Conservation (phyloP, 2,113 vertebrate genomes). For the Vulpes ferrilata region DNA sequence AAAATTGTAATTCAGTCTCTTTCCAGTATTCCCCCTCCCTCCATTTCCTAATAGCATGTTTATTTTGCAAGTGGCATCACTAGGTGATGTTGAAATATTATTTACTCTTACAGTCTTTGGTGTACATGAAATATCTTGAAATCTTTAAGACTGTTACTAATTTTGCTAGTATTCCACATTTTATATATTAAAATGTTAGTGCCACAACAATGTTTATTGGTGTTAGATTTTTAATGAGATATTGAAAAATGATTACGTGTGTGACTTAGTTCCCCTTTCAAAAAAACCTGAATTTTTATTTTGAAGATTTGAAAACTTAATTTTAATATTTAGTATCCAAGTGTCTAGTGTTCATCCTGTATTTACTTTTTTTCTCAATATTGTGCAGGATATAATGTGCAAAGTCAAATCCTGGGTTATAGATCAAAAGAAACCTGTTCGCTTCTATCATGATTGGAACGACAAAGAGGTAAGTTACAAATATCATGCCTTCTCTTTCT, state of each 20-base stretch:
- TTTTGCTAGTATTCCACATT: constrained; percentile 69
- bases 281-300: constrained; percentile 64
- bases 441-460: constrained; percentile 95
- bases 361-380: constrained; percentile 93
- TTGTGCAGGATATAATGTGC: constrained; percentile 96
- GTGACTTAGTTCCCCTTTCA: constrained; percentile 60
- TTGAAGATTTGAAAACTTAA: constrained; percentile 84
- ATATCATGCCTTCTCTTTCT: constrained; percentile 63
- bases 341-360: constrained; percentile 90
- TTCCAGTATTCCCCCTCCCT: constrained; percentile 85
- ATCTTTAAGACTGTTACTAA: constrained; percentile 73
- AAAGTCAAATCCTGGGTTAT: constrained; percentile 97
- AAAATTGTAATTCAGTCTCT: constrained; percentile 84
- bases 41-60: constrained; percentile 89
- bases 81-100: constrained; percentile 87
- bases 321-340: constrained; percentile 88
- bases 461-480: constrained; percentile 95
- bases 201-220: constrained; percentile 54
- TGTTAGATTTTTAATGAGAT: constrained; percentile 73
- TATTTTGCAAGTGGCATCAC: constrained; percentile 87
- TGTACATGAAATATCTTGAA: constrained; percentile 73
- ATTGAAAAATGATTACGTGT: constrained; percentile 65
- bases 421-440: constrained; percentile 97
- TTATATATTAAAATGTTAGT: constrained; percentile 68
- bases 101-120: constrained; percentile 74